phyloP scores from a whole-genome alignment of 2,797 vertebrate genomes.

The Anas bernieri region DNA sequence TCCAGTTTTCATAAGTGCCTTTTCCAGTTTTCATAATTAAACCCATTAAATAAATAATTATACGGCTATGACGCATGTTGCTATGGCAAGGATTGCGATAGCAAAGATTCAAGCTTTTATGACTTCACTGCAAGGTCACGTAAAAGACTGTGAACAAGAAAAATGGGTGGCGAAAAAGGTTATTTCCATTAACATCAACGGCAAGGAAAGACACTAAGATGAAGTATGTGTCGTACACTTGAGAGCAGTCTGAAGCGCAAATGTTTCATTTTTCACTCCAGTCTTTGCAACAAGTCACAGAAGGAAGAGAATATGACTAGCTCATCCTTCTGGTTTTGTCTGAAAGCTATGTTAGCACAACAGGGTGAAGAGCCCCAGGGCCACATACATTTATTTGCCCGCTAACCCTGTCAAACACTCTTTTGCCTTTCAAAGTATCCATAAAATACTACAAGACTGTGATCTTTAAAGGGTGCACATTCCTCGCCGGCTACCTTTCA shows the following conservation, averaged over 20 bases:
- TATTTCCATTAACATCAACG: not conserved
- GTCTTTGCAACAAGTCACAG: not conserved
- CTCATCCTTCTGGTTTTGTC: constrained; percentile 12
- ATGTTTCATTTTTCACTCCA: not conserved
- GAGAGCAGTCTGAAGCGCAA: fast-evolving
- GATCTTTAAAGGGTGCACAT: not conserved
- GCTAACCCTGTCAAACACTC: not conserved
- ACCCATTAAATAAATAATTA: constrained; percentile 68
- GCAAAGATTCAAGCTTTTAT: constrained; percentile 51
- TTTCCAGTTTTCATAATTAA: constrained; percentile 65
- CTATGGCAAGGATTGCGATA: constrained; percentile 58
- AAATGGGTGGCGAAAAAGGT: not conserved
- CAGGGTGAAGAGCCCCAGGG: not conserved
- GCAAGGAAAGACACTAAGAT: not conserved
- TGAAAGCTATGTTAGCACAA: not conserved
- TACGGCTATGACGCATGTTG: constrained; percentile 48
- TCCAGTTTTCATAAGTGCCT: constrained; percentile 16
- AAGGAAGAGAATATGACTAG: not conserved
- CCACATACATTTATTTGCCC: not conserved
- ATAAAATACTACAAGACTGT: not conserved
- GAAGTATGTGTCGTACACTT: fast-evolving
- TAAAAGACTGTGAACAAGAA: not conserved
- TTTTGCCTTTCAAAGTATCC: constrained; percentile 46
- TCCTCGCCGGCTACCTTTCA: not conserved
- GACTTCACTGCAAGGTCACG: constrained; percentile 56